These are phyloP conservation scores for Helostoma temminkii DNA, from an alignment of 2,797 vertebrate species.

Conservation along the genomic window DNA sequence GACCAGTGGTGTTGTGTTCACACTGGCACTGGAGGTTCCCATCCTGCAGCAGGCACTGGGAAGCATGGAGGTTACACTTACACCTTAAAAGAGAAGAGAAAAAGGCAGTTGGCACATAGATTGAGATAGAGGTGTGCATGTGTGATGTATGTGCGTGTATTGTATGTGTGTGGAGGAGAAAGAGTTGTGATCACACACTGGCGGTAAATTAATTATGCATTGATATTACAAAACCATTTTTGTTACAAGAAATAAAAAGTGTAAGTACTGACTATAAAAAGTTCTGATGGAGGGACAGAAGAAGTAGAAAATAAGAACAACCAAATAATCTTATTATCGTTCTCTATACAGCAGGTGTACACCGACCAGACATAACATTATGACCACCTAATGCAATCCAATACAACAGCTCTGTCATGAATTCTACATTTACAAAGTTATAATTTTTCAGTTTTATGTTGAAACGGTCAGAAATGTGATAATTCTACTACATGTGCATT, in stretches of 20 bases:
- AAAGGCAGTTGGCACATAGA: slow-evolving; percentile 9
- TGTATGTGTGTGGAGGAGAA: slow-evolving; percentile 24
- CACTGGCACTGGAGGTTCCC: slow-evolving; percentile 97
- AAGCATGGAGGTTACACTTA: slow-evolving; percentile 97
- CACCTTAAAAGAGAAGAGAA: slow-evolving; percentile 83
- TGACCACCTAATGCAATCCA: no score
- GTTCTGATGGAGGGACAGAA: no score
- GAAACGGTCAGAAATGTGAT: no score
- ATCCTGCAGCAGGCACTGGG: slow-evolving; percentile 91
- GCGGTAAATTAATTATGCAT: slow-evolving; percentile 11
- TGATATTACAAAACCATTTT: neutral
- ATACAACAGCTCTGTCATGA: no score
- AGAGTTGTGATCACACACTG: slow-evolving; percentile 23
- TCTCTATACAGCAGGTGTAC: neutral
- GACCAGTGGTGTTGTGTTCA: slow-evolving; percentile 98
- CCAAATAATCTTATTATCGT: neutral
- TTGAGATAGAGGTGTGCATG: neutral
- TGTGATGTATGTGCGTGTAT: slow-evolving; percentile 2
- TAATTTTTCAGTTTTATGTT: no score
- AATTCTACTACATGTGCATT: no score
- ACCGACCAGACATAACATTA: no score
- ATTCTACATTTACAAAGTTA: no score
- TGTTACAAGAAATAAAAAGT: slow-evolving; percentile 1
- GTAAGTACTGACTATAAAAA: neutral
- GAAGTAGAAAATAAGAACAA: neutral